A percentile compares a stretch with the other conserved stretches of the same genome.
phyloP scores from a whole-genome alignment of 2,888 invertebrate species.

The Rhodophaea formosa region DNA sequence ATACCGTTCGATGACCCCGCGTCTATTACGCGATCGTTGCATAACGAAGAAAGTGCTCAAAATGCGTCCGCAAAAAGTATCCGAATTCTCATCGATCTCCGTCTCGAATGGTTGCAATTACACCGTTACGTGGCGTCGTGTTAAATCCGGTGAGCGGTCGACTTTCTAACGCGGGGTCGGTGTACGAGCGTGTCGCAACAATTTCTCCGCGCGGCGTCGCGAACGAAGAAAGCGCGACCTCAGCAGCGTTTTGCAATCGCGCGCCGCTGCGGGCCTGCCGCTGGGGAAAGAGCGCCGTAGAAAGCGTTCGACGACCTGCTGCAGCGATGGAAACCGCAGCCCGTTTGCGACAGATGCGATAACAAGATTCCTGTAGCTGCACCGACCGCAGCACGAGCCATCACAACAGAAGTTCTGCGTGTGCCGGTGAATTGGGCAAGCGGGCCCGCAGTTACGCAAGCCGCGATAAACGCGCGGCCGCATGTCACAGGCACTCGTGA shows the following conservation, averaged over 20 bases:
- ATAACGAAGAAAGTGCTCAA: slow-evolving; percentile 78
- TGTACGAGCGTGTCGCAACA: slow-evolving; percentile 79
- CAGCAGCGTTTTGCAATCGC: slow-evolving; percentile 77
- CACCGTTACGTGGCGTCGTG: slow-evolving; percentile 74
- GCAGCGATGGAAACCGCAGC: slow-evolving; percentile 43
- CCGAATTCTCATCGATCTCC: slow-evolving; percentile 68
- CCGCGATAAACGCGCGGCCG: slow-evolving; percentile 66
- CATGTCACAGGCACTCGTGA: slow-evolving; percentile 73
- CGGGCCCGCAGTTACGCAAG: slow-evolving; percentile 67
- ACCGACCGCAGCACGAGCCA: slow-evolving; percentile 50
- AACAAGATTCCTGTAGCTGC: slow-evolving; percentile 58
- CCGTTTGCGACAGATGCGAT: slow-evolving; percentile 54
- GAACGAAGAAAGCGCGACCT: slow-evolving; percentile 81
- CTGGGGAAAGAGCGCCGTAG: slow-evolving; percentile 63
- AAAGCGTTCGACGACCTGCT: slow-evolving; percentile 66
- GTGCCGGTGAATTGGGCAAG: slow-evolving; percentile 63
- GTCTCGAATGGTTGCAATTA: slow-evolving; percentile 75
- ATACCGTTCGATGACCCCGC: slow-evolving; percentile 67
- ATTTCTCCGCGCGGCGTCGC: slow-evolving; percentile 74
- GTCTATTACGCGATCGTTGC: slow-evolving; percentile 70
- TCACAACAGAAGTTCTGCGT: slow-evolving; percentile 45
- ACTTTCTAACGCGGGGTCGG: slow-evolving; percentile 81
- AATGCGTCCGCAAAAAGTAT: slow-evolving; percentile 75
- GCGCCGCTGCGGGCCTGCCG: slow-evolving; percentile 34
- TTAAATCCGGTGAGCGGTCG: slow-evolving; percentile 79